Conservation (phyloP, 2,797 vertebrate species). For the Falco columbarius region DNA sequence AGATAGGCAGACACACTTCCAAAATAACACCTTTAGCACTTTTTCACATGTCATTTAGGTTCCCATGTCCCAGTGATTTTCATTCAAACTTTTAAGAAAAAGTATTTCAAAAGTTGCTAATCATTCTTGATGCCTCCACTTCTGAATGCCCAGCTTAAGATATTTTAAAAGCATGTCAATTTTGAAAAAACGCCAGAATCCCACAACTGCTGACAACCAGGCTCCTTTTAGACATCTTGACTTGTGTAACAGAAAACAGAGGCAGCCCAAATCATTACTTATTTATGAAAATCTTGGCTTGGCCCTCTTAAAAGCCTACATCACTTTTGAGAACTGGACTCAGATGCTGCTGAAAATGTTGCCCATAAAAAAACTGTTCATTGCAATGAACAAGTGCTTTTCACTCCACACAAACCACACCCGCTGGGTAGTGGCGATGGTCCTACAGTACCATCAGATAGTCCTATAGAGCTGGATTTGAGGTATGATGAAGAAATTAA, state of each 20-base stretch:
- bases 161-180: constrained; percentile 53
- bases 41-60: not conserved
- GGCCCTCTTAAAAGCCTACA: constrained; percentile 60
- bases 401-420: not conserved
- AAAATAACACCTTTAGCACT: constrained; percentile 25
- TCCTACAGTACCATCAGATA: not conserved
- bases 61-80: not conserved
- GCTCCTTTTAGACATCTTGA: constrained; percentile 27
- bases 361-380: constrained; percentile 19
- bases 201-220: constrained; percentile 34
- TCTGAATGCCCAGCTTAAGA: constrained; percentile 19
- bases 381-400: not conserved
- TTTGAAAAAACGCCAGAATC: constrained; percentile 53
- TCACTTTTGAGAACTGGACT: constrained; percentile 58
- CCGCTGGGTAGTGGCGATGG: fast-evolving
- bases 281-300: constrained; percentile 61
- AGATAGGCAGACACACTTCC: not conserved
- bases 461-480: not conserved
- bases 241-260: constrained; percentile 54
- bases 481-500: not conserved
- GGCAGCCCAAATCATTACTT: constrained; percentile 55
- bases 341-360: not conserved
- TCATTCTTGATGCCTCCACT: constrained; percentile 14
- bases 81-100: constrained; percentile 21
- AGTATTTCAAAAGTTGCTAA: constrained; percentile 15